Evolutionary conservation across 2,888 invertebrate genomes (phyloP).

Genomic region (Patella caerulea): DNA sequence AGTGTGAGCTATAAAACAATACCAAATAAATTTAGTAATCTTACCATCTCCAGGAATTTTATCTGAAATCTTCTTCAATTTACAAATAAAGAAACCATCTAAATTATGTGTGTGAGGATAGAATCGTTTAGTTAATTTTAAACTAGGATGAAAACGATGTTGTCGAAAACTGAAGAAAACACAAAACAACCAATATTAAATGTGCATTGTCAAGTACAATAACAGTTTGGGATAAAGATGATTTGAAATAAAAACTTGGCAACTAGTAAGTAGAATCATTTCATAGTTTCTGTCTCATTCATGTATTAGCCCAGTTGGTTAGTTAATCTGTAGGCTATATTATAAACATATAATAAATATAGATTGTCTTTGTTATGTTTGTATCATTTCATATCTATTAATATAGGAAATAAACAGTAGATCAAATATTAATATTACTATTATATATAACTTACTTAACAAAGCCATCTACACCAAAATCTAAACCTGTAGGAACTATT

Average conservation of each 20-base stretch:
- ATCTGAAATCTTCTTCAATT: conserved; percentile 88
- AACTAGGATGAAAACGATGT: conserved; percentile 86
- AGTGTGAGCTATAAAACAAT: no score
- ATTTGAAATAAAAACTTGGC: background rate
- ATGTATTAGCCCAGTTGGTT: no score
- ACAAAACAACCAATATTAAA: background rate
- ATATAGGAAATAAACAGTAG: background rate
- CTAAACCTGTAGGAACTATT: conserved; percentile 91
- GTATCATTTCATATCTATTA: background rate
- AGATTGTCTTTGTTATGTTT: no score
- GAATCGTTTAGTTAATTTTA: conserved; percentile 90
- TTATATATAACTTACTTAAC: conserved; percentile 77
- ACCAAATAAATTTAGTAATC: background rate
- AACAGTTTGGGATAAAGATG: no score
- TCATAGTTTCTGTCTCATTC: no score
- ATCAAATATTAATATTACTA: background rate
- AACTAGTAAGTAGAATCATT: no score
- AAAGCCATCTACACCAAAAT: conserved; percentile 96
- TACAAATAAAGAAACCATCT: conserved; percentile 99
- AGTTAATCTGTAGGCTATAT: no score
- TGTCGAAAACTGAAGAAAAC: conserved; percentile 72
- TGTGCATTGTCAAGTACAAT: background rate
- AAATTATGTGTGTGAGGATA: conserved; percentile 99
- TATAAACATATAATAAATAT: no score
- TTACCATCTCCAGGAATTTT: conserved; percentile 52